These are phyloP conservation scores for Sinodicranocentrus sp. DNA, from an alignment of 2,888 invertebrate species.

Conservation along the genomic window DNA sequence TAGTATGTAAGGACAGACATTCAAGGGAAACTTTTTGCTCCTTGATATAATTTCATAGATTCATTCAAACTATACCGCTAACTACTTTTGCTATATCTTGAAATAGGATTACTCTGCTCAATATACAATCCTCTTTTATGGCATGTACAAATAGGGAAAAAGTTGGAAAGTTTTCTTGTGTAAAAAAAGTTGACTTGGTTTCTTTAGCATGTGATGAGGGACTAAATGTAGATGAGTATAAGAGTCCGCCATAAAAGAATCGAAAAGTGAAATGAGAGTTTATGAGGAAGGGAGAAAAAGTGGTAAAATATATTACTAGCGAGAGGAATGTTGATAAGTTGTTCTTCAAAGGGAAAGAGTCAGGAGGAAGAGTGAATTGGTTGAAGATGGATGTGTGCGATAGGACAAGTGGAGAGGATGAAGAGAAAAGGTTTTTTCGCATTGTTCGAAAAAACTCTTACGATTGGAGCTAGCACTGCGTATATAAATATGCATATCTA, in stretches of 20 bases:
- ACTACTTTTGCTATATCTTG: too few species aligned
- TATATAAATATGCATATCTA: too few species aligned
- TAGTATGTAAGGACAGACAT: too few species aligned
- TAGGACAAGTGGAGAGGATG: slow-evolving; percentile 53
- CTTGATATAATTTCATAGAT: too few species aligned
- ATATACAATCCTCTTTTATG: too few species aligned
- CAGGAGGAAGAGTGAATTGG: slow-evolving; percentile 47
- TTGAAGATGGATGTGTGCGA: slow-evolving; percentile 51
- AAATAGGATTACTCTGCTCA: too few species aligned
- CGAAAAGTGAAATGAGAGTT: not conserved
- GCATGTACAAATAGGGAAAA: not conserved
- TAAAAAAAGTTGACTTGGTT: slow-evolving; percentile 7
- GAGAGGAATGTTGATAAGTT: slow-evolving; percentile 43
- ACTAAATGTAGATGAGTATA: slow-evolving; percentile 35
- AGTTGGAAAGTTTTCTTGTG: slow-evolving; percentile 25
- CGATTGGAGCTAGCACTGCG: too few species aligned
- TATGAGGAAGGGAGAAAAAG: slow-evolving; percentile 13
- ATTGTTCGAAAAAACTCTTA: too few species aligned
- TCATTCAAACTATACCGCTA: too few species aligned
- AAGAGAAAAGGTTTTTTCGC: too few species aligned
- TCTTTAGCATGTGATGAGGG: slow-evolving; percentile 21
- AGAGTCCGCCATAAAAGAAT: too few species aligned
- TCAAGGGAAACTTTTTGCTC: too few species aligned
- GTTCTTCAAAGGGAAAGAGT: not conserved
- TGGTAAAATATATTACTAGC: slow-evolving; percentile 49